These are phyloP conservation scores for Asteroscopus sphinx DNA, from an alignment of 2,888 invertebrate species.

Conservation along the genomic window DNA sequence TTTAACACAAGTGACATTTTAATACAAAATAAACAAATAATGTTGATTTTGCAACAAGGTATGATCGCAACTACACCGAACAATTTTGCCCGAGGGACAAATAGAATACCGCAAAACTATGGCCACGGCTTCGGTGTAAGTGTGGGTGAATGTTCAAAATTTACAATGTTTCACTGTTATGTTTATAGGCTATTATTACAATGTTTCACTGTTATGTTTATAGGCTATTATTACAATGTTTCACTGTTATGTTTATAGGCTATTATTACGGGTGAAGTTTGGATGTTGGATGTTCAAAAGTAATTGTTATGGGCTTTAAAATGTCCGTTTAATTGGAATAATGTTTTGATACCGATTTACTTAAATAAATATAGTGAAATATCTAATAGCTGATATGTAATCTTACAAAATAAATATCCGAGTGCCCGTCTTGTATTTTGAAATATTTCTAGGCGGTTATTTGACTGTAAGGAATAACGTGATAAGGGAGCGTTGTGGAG, in stretches of 20 bases:
- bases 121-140: conserved; percentile 43
- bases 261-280: conserved; percentile 27
- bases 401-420: too few relatives aligned
- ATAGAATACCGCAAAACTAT: conserved; percentile 42
- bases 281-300: background rate
- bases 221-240: conserved; percentile 30
- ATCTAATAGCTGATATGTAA: too few relatives aligned
- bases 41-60: conserved; percentile 40
- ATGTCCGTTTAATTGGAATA: too few relatives aligned
- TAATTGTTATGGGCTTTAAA: too few relatives aligned
- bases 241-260: conserved; percentile 25
- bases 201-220: conserved; percentile 28
- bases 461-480: too few relatives aligned
- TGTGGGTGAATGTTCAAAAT: conserved; percentile 20
- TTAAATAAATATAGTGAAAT: too few relatives aligned
- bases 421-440: too few relatives aligned
- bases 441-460: too few relatives aligned
- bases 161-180: conserved; percentile 27
- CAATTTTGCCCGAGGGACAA: conserved; percentile 53
- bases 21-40: conserved; percentile 40
- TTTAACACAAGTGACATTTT: conserved; percentile 16
- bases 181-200: conserved; percentile 33
- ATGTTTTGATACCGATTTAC: too few relatives aligned
- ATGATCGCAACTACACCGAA: conserved; percentile 47
- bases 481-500: too few relatives aligned